A percentile compares a stretch with the other conserved stretches of the same genome.
Conservation (phyloP, 2,888 invertebrate genomes). For the Harpagoxenus sublaevis region DNA sequence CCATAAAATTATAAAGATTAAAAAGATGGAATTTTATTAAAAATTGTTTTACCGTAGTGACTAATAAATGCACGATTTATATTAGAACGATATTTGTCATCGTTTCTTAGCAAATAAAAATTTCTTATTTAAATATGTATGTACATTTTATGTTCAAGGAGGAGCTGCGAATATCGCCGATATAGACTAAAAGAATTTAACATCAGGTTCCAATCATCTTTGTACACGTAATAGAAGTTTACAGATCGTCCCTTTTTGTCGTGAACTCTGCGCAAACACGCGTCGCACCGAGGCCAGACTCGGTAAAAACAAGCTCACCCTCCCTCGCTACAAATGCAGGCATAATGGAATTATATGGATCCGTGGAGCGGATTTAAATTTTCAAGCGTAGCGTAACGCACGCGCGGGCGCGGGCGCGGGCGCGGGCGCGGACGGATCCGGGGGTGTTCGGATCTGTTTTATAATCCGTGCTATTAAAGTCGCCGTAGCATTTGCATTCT, state of each 20-base stretch:
- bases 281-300: background rate
- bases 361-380: slow-evolving; percentile 60
- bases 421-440: slow-evolving; percentile 56
- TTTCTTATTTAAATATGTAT: background rate
- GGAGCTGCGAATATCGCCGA: background rate
- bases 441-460: slow-evolving; percentile 72
- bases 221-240: background rate
- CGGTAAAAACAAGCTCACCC: slow-evolving; percentile 61
- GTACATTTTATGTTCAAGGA: too few relatives aligned
- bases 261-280: slow-evolving; percentile 12
- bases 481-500: slow-evolving; percentile 67
- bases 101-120: background rate
- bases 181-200: background rate
- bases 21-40: background rate
- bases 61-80: background rate
- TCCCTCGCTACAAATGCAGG: slow-evolving; percentile 56
- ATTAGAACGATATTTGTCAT: background rate
- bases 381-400: slow-evolving; percentile 53
- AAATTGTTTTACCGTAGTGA: background rate
- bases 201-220: slow-evolving; percentile 3
- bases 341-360: slow-evolving; percentile 74
- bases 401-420: slow-evolving; percentile 44
- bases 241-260: background rate
- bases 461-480: slow-evolving; percentile 74
- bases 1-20: background rate